These are phyloP conservation scores for Copsychus sechellarum DNA, from an alignment of 2,113 vertebrate species.

Conservation along the genomic window DNA sequence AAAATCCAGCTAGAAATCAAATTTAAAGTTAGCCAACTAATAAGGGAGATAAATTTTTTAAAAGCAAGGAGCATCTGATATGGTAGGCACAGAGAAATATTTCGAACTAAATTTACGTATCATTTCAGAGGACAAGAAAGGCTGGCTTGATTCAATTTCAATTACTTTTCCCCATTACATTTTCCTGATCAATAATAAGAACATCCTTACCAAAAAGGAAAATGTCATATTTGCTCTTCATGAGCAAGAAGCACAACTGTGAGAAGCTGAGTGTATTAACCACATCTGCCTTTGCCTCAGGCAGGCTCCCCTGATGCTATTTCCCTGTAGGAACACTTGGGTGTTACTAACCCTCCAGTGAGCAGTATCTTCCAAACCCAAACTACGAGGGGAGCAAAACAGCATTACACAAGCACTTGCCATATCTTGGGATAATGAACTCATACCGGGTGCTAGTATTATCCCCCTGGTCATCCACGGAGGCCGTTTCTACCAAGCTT, in stretches of 20 bases:
- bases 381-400: neutral
- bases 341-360: neutral
- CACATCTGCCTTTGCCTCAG: fast-evolving
- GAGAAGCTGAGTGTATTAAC: neutral
- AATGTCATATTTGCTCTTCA: neutral
- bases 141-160: neutral
- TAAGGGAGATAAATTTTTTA: neutral
- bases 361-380: neutral
- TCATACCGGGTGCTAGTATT: neutral
- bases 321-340: neutral
- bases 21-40: neutral
- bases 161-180: neutral
- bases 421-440: neutral
- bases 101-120: neutral
- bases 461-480: neutral
- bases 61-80: neutral
- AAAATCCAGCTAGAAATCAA: neutral
- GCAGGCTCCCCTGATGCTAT: neutral
- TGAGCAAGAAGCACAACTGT: neutral
- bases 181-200: neutral
- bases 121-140: neutral
- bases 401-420: neutral
- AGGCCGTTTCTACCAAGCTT: neutral
- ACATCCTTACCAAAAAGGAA: neutral
- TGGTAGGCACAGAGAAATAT: neutral